Evolutionary conservation across 2,888 invertebrate genomes (phyloP), one percentile per base, ranked within the genome.

Genomic region (Julus scanicus): DNA sequence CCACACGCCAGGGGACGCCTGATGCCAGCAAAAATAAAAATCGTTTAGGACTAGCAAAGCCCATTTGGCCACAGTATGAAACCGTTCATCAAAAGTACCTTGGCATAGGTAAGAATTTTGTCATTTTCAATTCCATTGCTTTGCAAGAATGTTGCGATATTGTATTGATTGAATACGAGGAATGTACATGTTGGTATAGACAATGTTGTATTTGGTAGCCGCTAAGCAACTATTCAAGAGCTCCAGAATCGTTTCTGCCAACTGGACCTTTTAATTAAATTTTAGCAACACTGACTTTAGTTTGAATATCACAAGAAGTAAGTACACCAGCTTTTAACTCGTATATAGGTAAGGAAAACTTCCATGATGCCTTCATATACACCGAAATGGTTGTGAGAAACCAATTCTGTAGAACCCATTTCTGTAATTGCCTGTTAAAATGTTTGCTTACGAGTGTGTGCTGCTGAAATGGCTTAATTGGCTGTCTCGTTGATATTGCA

Each of bases 11-110:
- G 37, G 48, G 40, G 40, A 20, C 57, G 13, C 57, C 40, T 83
- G 83, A 89, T 86, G 84, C 83, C 71, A 87, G 57, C 90, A 91
- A 87, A 88, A 89, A 85, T 63, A 89, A 89, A 84, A 90, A 89
- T 88, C 87, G 87, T 15, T 89, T 89, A 5, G 63, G 63, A 63
- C 3, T 20, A 63, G 63, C 63, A 63, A 63, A 63, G 63, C n/a
- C 63, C 63, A 63, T 97, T 91, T 99, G 98, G 98, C 97, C 96
- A 1, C 96, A 96, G 0, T 98, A 98, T 92, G 97, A 98, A 92
- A 96, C 95, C 57, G 96, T 96, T 48, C 97, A 97, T 91, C 98
- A 98, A 92, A 97, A 97, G 92, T 98, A 97, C 93, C 93, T 98
- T 90, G 96, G 96, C 93, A 95, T 98, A 91, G 96, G 97, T 97